These are phyloP conservation scores for Synergus umbraculus DNA, from an alignment of 2,888 invertebrate genomes.

Conservation along the genomic window DNA sequence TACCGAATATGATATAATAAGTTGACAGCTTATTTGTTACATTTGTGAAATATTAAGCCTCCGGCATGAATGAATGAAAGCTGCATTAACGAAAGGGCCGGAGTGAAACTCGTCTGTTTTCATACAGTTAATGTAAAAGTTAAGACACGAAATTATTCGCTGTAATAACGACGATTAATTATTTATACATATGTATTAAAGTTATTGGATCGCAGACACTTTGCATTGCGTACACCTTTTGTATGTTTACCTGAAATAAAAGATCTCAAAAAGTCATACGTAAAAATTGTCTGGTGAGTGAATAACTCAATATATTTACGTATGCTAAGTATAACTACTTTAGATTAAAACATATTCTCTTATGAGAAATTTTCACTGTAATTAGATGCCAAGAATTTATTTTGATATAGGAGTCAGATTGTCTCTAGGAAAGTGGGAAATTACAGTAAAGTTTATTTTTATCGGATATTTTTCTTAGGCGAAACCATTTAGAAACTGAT, in stretches of 20 bases:
- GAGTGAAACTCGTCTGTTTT: conserved; percentile 16
- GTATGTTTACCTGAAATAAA: conserved; percentile 73
- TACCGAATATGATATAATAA: conserved; percentile 22
- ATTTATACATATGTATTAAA: conserved; percentile 59
- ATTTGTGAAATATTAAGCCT: conserved; percentile 35
- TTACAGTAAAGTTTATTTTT: no score
- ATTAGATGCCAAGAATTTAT: no score
- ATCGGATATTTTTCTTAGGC: no score
- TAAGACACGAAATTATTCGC: conserved; percentile 30
- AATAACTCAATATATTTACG: not conserved
- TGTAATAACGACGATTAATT: conserved; percentile 58
- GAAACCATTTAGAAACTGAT: no score
- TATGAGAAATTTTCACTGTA: no score
- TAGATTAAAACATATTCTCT: not conserved
- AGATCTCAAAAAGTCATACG: conserved; percentile 68
- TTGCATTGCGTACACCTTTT: conserved; percentile 70
- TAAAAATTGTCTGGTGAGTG: conserved; percentile 40
- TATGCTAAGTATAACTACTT: not conserved
- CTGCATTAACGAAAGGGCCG: conserved; percentile 19
- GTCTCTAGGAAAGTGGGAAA: no score
- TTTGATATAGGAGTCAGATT: no score
- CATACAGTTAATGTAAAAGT: conserved; percentile 37
- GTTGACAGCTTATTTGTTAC: conserved; percentile 30
- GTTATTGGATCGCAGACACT: conserved; percentile 66
- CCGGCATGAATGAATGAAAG: conserved; percentile 36